Base-by-base conservation (phyloP, 2,888 invertebrate species). In the Epirrita christyi region DNA sequence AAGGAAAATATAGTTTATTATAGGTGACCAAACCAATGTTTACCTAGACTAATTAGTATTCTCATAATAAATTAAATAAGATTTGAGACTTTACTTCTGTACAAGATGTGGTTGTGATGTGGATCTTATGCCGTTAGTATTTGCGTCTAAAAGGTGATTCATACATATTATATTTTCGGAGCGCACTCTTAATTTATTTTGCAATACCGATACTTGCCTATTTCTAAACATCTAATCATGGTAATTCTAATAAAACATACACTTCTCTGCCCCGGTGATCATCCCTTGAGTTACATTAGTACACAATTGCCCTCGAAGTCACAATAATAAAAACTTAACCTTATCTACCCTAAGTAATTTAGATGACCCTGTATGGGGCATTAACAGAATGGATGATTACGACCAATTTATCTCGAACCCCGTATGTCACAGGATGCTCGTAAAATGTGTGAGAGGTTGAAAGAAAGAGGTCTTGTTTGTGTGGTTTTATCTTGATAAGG, bases 331-430 rank as follows among this genome's bases (percentile, higher is more conserved):
- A 88, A 89, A 88, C 86, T 78, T 74, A 76, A 78, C 78, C 74
- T 86, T 87, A 89, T 89, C 87, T 81, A 74, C 83, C 87, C 88
- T 84, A 83, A 86, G 85, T 88, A 86, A 89, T 88, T 86, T 81
- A 75, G 83, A 86, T 83, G 83, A 73, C 75, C 78, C 81, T 73
- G 76, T 73, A 66, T 76, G 78, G 82, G 72, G 72, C 78, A 76
- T 80, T 81, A 77, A 82, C 72, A 76, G 78, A 79, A 78, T 72
- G 77, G 78, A 84, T 86, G 82, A 86, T 86, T 83, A 82, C 79
- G 76, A 80, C 83, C 83, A 81, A 78, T 81, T 70, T 74, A 75
- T 71, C 61, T 62, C 68, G 83, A 75, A 61, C 84, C 70, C 47
- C 32, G 43, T 34, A 50, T 57, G 52, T 75, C 73, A 69, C 70